These are phyloP conservation scores for Arenicola marina DNA, from an alignment of 2,888 invertebrate species.

Conservation along the genomic window DNA sequence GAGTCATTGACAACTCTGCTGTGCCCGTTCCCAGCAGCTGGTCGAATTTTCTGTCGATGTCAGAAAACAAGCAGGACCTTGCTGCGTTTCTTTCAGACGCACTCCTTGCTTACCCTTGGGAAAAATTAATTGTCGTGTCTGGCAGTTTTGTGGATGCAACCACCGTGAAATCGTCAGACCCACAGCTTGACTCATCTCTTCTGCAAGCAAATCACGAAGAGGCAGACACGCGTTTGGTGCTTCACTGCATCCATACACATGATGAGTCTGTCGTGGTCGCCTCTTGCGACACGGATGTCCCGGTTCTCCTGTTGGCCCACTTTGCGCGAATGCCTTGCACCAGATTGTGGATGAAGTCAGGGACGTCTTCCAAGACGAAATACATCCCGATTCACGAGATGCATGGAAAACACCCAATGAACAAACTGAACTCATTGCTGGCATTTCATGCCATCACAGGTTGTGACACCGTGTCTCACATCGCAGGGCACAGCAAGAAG, in stretches of 20 bases:
- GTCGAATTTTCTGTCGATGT: neutral
- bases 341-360: neutral
- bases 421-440: neutral
- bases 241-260: neutral
- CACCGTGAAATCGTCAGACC: neutral
- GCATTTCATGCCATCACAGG: constrained; percentile 8
- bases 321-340: neutral
- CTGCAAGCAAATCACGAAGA: neutral
- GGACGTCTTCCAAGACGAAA: neutral
- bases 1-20: neutral
- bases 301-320: neutral
- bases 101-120: neutral
- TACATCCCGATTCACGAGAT: constrained; percentile 3
- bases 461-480: neutral
- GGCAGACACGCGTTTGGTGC: neutral
- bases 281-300: constrained; percentile 6
- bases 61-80: neutral
- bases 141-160: neutral
- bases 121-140: neutral
- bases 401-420: too few relatives aligned
- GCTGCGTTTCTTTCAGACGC: neutral
- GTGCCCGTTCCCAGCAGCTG: neutral
- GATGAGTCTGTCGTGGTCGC: neutral
- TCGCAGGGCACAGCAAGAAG: constrained; percentile 1
- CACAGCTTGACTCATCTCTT: neutral